These are phyloP conservation scores for Lepidostoma basale DNA, from an alignment of 1,140 invertebrate species.

Conservation along the genomic window DNA sequence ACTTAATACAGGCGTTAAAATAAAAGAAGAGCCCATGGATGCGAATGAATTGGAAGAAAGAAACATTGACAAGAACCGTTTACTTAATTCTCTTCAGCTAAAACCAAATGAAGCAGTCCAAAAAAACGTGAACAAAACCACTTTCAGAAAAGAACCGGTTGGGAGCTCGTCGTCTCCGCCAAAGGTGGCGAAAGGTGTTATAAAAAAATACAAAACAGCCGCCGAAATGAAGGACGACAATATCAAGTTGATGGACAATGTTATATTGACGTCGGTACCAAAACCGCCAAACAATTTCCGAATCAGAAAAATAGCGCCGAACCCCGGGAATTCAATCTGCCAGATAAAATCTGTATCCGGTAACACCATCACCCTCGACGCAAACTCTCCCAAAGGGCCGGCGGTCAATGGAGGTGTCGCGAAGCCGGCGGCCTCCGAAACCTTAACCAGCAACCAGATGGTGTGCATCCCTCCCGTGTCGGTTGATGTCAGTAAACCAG, in stretches of 20 bases:
- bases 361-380: neutral
- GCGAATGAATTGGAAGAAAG: slow-evolving; percentile 50
- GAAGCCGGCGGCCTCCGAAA: neutral
- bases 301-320: neutral
- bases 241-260: too few species aligned
- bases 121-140: too few species aligned
- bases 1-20: too few species aligned
- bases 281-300: neutral
- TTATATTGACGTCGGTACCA: too few species aligned
- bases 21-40: slow-evolving; percentile 56
- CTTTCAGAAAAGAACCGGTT: too few species aligned
- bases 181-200: slow-evolving; percentile 32
- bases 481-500: neutral
- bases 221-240: slow-evolving; percentile 11
- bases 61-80: slow-evolving; percentile 51
- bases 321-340: neutral
- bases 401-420: neutral
- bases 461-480: neutral
- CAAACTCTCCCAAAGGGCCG: neutral
- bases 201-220: slow-evolving; percentile 23
- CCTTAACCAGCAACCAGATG: neutral
- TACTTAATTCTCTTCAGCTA: slow-evolving; percentile 54
- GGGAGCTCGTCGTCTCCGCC: slow-evolving; percentile 23
- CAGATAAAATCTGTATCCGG: slow-evolving; percentile 1
- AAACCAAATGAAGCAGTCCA: slow-evolving; percentile 50